Evolutionary conservation across 2,113 vertebrate genomes (phyloP).

Genomic region (Synchiropus splendidus): DNA sequence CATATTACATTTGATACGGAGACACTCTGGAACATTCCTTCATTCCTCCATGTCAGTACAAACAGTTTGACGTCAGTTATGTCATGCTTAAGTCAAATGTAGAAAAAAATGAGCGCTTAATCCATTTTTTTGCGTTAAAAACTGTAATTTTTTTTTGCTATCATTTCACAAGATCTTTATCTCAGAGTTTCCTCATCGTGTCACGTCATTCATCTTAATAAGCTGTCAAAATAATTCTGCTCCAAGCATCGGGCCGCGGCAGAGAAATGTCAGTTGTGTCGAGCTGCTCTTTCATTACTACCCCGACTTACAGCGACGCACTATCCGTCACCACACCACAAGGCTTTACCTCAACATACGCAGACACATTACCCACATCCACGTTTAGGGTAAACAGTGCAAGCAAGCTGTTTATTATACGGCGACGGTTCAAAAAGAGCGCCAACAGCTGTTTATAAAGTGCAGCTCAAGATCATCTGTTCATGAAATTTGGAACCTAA

Average conservation of each 20-base stretch:
- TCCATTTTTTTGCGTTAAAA: no score
- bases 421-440: conserved; percentile 9
- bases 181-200: background rate
- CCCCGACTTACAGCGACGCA: conserved; percentile 32
- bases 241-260: conserved; percentile 3
- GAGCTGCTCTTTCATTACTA: conserved; percentile 21
- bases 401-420: background rate
- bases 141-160: no score
- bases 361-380: conserved; percentile 30
- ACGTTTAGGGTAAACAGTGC: conserved; percentile 37
- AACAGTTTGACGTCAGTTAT: no score
- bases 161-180: conserved; percentile 19
- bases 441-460: background rate
- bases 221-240: conserved; percentile 17
- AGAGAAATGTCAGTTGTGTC: conserved; percentile 4
- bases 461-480: no score
- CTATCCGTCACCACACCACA: conserved; percentile 38
- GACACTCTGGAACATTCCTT: conserved; percentile 8
- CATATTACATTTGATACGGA: conserved; percentile 29
- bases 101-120: no score
- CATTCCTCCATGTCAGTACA: background rate
- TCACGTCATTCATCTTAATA: conserved; percentile 16
- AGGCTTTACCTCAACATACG: conserved; percentile 12
- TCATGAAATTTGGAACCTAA: no score
- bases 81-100: no score